Evolutionary conservation across 2,113 vertebrate genomes (phyloP).

Genomic region (Cebidichthys violaceus): DNA sequence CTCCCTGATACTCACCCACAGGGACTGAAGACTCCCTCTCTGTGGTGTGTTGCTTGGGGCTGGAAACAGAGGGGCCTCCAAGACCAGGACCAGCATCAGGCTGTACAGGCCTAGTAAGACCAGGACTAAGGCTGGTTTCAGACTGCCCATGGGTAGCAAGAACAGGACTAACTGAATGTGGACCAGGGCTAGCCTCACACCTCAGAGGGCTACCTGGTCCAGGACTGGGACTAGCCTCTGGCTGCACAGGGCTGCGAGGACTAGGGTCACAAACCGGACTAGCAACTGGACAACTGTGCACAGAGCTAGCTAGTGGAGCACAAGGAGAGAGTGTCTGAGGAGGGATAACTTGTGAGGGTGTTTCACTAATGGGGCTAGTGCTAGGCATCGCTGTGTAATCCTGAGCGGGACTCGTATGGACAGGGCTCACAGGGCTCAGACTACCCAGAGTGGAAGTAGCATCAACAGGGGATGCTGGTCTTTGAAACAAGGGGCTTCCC

Average conservation of each 20-base stretch:
- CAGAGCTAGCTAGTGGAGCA: neutral
- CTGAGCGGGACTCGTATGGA: slow-evolving; percentile 46
- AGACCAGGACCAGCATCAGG: neutral
- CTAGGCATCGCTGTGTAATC: slow-evolving; percentile 44
- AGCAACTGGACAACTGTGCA: neutral
- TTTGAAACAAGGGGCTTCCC: slow-evolving; percentile 18
- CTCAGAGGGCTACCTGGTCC: neutral
- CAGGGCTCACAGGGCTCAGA: slow-evolving; percentile 1
- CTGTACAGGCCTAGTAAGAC: neutral
- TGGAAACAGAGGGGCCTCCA: neutral
- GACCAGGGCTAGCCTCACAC: neutral
- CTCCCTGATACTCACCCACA: slow-evolving; percentile 49
- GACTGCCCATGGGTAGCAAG: neutral
- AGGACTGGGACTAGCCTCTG: neutral
- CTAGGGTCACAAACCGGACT: slow-evolving; percentile 9
- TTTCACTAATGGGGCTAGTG: slow-evolving; percentile 9
- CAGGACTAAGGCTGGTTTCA: slow-evolving; percentile 1
- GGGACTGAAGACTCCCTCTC: neutral
- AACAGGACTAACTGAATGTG: neutral
- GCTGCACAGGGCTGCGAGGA: neutral
- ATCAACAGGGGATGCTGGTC: slow-evolving; percentile 19
- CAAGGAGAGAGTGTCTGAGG: neutral
- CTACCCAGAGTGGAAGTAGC: slow-evolving; percentile 25
- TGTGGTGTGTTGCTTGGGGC: neutral
- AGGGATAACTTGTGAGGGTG: slow-evolving; percentile 9